A percentile compares a stretch with the other conserved stretches of the same genome.
These are phyloP conservation scores for Nasua narica DNA, from an alignment of 2,797 vertebrate species.

Conservation along the genomic window DNA sequence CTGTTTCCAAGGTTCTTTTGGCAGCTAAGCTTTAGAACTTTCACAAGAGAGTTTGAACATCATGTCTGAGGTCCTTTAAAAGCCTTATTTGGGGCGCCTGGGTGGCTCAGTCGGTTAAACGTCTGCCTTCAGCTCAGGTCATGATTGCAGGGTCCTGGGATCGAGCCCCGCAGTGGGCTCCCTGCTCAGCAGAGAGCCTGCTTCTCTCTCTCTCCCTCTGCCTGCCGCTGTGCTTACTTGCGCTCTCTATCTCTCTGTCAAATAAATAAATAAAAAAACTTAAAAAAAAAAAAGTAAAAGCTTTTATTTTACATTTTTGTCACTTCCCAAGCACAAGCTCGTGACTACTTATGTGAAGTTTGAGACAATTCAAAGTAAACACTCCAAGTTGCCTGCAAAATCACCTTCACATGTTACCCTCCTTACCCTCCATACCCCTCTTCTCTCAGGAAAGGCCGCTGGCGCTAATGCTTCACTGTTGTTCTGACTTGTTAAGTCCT, in stretches of 20 bases:
- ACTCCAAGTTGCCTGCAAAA: background rate
- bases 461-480: background rate
- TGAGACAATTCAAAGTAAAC: background rate
- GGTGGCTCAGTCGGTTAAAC: no score
- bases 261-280: no score
- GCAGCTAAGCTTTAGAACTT: background rate
- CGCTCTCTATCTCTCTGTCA: no score
- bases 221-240: no score
- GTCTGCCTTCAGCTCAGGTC: no score
- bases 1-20: background rate
- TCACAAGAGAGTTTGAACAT: background rate
- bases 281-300: background rate
- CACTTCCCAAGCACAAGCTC: background rate
- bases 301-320: background rate
- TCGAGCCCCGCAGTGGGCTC: no score
- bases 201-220: no score
- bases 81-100: background rate
- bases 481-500: background rate
- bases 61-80: background rate
- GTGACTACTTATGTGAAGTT: background rate
- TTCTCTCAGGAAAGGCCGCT: background rate
- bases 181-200: no score
- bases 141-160: no score
- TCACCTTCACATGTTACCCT: background rate
- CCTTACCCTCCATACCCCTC: rapidly evolving